Evolutionary conservation across 2,888 invertebrate species (phyloP), one percentile per base, ranked within the genome.

Genomic region (Lithophane semibrunnea): DNA sequence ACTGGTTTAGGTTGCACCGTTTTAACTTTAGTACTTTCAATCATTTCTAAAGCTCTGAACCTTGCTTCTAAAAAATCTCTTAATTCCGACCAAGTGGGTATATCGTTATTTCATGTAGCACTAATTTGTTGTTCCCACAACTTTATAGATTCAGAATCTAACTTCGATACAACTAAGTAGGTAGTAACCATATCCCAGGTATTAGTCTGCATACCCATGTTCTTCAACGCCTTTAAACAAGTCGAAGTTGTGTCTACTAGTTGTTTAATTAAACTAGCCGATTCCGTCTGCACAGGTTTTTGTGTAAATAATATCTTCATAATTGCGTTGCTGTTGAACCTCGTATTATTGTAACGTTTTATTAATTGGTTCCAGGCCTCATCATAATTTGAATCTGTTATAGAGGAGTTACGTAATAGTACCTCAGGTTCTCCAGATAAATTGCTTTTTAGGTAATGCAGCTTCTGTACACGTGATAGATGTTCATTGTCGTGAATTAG

Each of bases 41-140:
- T 75, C 75, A 81, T 83, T 70, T 81, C 78, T 24, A 78, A 47
- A 1, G 74, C 52, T 63, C 78, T 56, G n/a, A 80, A 76, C 65
- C 78, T 73, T 37, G 37, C 21, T 42, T 80, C 78, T 0, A 81
- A 44, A 52, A 76, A 81, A 16, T 49, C 49, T 16, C 49, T 16
- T 49, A 49, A 49, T 49, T 49, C 10, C 5, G 49, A 49, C 16
- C 16, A 49, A 16, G 49, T 49, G 16, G 16, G 5, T 49, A 49
- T 4, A 1, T 16, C 49, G 16, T 16, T 49, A 49, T 49, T 49
- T 16, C 12, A 49, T 5, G 76, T 76, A 0, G 47, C 13, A 47
- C 47, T 47, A 47, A 47, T 47, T 47, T 12, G 47, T 47, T 47
- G 47, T 47, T 47, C 13, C 47, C 12, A 47, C 13, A 47, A 47